These are phyloP conservation scores for Xestia c-nigrum DNA, from an alignment of 2,888 invertebrate genomes.

Conservation along the genomic window DNA sequence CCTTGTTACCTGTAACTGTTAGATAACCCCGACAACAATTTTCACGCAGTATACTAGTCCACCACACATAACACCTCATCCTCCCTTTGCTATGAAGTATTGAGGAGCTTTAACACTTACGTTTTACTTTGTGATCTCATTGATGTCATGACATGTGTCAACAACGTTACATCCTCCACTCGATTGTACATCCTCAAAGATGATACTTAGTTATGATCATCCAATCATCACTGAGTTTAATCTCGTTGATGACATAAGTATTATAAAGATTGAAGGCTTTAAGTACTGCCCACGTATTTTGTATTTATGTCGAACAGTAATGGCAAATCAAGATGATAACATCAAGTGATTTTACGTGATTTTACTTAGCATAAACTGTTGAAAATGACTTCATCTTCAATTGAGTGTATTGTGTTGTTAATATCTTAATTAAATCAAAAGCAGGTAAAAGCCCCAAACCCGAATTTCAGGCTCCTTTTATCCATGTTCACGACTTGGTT, in stretches of 20 bases:
- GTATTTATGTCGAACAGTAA: conserved; percentile 14
- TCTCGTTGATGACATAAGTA: conserved; percentile 27
- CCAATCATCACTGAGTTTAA: conserved; percentile 29
- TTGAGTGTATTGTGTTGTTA: neutral
- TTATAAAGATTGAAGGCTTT: conserved; percentile 16
- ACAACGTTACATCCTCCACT: neutral
- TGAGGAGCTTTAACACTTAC: no score
- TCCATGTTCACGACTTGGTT: neutral
- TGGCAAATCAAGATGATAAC: conserved; percentile 15
- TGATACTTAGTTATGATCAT: neutral
- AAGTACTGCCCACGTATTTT: conserved; percentile 28
- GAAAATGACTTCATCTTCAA: conserved; percentile 42
- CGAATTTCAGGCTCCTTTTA: neutral
- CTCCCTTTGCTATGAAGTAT: no score
- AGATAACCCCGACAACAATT: no score
- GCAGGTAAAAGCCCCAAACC: no score
- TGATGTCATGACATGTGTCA: neutral
- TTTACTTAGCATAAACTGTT: conserved; percentile 24
- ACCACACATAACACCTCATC: no score
- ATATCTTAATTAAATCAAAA: neutral
- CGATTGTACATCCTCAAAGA: neutral
- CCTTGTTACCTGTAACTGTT: no score
- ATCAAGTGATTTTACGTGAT: conserved; percentile 14
- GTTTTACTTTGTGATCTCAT: neutral
- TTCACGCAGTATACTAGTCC: no score